Evolutionary conservation across 2,797 vertebrate species (phyloP).

Genomic region (Rhyacichthys aspro): DNA sequence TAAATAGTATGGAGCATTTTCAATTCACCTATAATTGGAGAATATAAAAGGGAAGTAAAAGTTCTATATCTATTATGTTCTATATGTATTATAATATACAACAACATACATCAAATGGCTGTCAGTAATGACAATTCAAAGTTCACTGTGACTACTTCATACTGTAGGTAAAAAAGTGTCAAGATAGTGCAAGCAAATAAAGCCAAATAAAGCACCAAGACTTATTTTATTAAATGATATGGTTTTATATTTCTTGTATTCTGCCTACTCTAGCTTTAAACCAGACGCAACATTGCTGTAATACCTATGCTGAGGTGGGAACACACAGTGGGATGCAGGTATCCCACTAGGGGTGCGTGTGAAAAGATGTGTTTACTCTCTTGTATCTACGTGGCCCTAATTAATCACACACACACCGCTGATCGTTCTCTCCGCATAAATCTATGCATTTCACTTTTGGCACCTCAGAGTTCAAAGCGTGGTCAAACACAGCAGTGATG

Average conservation of each 20-base stretch:
- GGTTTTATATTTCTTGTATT: background rate
- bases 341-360: conserved; percentile 40
- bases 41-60: no score
- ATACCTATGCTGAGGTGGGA: background rate
- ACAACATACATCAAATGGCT: no score
- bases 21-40: no score
- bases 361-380: conserved; percentile 48
- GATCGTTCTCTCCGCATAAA: conserved; percentile 69
- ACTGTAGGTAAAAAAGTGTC: no score
- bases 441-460: conserved; percentile 46
- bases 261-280: background rate
- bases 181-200: no score
- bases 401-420: conserved; percentile 57
- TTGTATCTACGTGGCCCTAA: conserved; percentile 60
- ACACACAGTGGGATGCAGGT: conserved; percentile 19
- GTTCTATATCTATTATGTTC: no score
- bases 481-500: conserved; percentile 28
- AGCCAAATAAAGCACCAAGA: no score
- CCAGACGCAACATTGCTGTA: background rate
- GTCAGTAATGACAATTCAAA: no score
- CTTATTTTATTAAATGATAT: background rate
- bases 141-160: no score
- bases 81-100: no score
- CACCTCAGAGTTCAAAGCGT: conserved; percentile 76
- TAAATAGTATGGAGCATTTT: no score